Evolutionary conservation across 2,113 vertebrate genomes (phyloP).

Genomic region (Oncorhynchus tshawytscha): DNA sequence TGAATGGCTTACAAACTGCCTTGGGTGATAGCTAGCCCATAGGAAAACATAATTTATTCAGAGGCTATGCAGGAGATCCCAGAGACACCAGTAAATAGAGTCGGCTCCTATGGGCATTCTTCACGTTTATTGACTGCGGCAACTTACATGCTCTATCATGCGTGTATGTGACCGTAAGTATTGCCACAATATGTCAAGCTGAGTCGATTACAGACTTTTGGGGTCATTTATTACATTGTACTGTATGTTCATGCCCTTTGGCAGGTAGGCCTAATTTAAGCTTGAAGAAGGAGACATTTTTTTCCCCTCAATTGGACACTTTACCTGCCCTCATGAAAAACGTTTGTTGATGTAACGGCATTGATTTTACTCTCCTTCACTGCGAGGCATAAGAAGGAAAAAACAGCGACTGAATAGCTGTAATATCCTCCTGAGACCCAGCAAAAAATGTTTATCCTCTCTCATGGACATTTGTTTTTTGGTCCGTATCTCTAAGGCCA

Average conservation of each 20-base stretch:
- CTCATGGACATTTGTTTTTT: too few species aligned
- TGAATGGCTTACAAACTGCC: slow-evolving; percentile 51
- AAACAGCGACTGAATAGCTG: too few species aligned
- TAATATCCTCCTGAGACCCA: too few species aligned
- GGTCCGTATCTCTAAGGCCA: too few species aligned
- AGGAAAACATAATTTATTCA: slow-evolving; percentile 21
- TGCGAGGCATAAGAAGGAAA: too few species aligned
- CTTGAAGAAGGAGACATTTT: too few species aligned
- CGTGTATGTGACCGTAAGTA: background rate
- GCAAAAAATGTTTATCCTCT: too few species aligned
- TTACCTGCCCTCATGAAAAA: background rate
- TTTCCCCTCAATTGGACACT: background rate
- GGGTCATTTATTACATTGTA: slow-evolving; percentile 28
- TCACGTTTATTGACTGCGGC: background rate
- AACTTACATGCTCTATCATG: slow-evolving; percentile 10
- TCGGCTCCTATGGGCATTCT: background rate
- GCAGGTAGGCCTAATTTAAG: slow-evolving; percentile 5
- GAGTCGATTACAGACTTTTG: slow-evolving; percentile 33
- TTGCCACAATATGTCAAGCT: slow-evolving; percentile 22
- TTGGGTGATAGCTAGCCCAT: slow-evolving; percentile 26
- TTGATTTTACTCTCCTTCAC: too few species aligned
- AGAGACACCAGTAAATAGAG: background rate
- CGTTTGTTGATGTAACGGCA: too few species aligned
- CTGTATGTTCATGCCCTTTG: slow-evolving; percentile 34
- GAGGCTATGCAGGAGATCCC: background rate